Evolutionary conservation across 2,113 vertebrate genomes (phyloP).

Genomic region (Naja naja): DNA sequence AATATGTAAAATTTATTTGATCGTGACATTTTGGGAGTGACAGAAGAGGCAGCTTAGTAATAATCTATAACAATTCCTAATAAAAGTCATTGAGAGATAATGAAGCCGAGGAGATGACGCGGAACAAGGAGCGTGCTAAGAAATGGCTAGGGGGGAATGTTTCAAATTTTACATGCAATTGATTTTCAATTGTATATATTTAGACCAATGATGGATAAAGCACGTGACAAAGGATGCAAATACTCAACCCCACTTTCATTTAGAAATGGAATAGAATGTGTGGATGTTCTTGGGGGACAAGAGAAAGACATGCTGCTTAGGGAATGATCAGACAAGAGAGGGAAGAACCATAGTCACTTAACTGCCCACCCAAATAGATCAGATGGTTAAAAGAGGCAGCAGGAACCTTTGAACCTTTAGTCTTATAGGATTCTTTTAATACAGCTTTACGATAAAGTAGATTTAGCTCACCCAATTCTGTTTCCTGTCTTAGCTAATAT

Average conservation of each 20-base stretch:
- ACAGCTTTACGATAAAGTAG: not conserved
- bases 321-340: not conserved
- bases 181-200: not conserved
- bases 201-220: not conserved
- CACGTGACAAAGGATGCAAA: not conserved
- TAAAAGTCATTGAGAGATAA: not conserved
- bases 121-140: not conserved
- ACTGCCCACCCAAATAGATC: not conserved
- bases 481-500: not conserved
- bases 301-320: not conserved
- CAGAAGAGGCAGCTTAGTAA: not conserved
- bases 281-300: not conserved
- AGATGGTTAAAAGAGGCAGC: not conserved
- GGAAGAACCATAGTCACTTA: not conserved
- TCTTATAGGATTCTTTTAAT: not conserved
- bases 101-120: not conserved
- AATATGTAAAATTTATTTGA: not conserved
- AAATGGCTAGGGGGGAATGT: not conserved
- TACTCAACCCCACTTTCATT: not conserved
- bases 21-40: not conserved
- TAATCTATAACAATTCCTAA: not conserved
- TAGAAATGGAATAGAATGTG: not conserved
- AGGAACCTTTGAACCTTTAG: not conserved
- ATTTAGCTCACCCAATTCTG: not conserved
- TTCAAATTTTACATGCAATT: not conserved